Evolutionary conservation across 2,113 vertebrate species (phyloP).

Genomic region (Campylorhamphus procurvoides): DNA sequence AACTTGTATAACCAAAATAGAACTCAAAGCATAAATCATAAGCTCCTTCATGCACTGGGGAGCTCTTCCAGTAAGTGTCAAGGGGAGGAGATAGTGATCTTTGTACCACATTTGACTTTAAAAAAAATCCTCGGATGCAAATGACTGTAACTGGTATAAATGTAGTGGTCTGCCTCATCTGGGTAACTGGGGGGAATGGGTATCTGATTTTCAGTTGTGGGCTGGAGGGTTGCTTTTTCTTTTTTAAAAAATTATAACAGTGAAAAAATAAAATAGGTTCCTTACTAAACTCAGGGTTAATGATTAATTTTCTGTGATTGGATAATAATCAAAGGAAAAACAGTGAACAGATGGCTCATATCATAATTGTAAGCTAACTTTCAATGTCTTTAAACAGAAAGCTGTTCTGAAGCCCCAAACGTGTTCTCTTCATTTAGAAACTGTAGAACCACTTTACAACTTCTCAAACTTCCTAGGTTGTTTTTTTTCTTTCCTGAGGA

Average conservation of each 20-base stretch:
- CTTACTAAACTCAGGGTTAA: neutral
- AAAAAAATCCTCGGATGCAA: neutral
- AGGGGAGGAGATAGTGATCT: neutral
- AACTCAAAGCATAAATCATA: neutral
- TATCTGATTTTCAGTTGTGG: neutral
- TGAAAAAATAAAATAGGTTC: neutral
- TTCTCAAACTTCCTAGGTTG: neutral
- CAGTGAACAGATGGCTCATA: neutral
- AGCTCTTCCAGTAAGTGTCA: neutral
- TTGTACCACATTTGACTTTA: neutral
- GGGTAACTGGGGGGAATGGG: neutral
- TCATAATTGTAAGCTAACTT: neutral
- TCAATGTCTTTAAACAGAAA: neutral
- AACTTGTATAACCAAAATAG: neutral
- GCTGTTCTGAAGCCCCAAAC: neutral
- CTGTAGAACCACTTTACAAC: neutral
- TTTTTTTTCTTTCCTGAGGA: neutral
- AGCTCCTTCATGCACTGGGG: neutral
- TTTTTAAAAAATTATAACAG: neutral
- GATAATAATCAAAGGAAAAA: neutral
- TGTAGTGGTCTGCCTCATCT: neutral
- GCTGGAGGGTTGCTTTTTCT: neutral
- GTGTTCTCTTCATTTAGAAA: neutral
- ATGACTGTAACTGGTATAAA: neutral
- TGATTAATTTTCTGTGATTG: neutral